Base-by-base conservation (phyloP, 2,113 vertebrate species). In the Seriola rivoliana region DNA sequence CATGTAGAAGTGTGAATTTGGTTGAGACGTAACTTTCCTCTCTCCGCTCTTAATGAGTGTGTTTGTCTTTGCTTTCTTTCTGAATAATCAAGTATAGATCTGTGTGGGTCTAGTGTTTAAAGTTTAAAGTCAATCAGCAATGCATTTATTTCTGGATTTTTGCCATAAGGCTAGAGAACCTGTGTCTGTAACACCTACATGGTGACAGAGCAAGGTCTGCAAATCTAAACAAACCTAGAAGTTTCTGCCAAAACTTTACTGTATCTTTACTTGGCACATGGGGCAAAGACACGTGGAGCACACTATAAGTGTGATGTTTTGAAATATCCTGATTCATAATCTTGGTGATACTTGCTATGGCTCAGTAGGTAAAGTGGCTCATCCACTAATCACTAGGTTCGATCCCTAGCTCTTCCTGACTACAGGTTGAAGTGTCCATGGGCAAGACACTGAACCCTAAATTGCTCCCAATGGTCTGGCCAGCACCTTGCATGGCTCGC, bases 1-100 rank as follows among this genome's bases (percentile, higher is more conserved):
- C 58, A 70, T 75, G 60, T 75, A 58, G 14, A 75, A 32, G 46
- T 63, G 71, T 48, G 44, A 25, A 54, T 76, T 86, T 59, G 17
- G 68, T 73, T 29, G 21, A 66, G n/a, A 42, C 63, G 38, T 44
- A 42, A 55, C 55, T 78, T 87, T 65, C 34, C 50, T 68, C 64
- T 42, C n/a, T 19, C 8, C 25, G 42, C 34, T 66, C n/a, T 67
- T 38, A 65, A 44, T 70, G 10, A 29, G 1, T 13, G 59, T 57
- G n/a, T 64, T 80, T 70, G 21, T 66, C 10, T 74, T 44, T 73
- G 25, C 38, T 23, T n/a, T 70, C 11, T 79, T 71, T 38, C 38
- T 68, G 54, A 72, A 76, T 38, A 38, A 63, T 32, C n/a, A 14
- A 58, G 7, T 60, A 71, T 38, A 54, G 75, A 73, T 75, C n/a